Evolutionary conservation across 2,888 invertebrate species (phyloP), one percentile per base, ranked within the genome.

Genomic region (Zaprionus lineosus): DNA sequence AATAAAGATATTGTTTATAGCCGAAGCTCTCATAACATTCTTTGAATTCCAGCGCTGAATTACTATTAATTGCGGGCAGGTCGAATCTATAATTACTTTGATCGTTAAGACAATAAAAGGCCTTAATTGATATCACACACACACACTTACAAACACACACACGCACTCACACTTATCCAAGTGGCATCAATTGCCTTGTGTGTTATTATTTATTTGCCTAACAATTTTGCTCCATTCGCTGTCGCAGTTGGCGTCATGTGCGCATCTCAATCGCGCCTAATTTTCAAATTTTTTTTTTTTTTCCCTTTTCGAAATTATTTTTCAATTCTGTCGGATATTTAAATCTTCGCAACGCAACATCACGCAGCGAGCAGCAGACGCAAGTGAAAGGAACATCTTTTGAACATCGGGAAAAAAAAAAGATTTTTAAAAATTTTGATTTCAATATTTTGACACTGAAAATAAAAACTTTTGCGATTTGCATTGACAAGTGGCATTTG

Each of bases 1-100:
- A n/a, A n/a, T n/a, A n/a, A n/a, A n/a, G n/a, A n/a, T n/a, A n/a
- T n/a, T n/a, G n/a, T n/a, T n/a, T n/a, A n/a, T n/a, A n/a, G n/a
- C n/a, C n/a, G n/a, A n/a, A n/a, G n/a, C n/a, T n/a, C n/a, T n/a
- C n/a, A n/a, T n/a, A n/a, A 26, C 46, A 66, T 56, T 51, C 43
- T 26, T 18, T n/a, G n/a, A n/a, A n/a, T n/a, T n/a, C n/a, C n/a
- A n/a, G 15, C 6, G 19, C 33, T 46, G 46, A 36, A 50, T 39
- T 43, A 67, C n/a, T n/a, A n/a, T n/a, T n/a, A 61, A 51, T 62
- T 56, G 62, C 37, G 41, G 9, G n/a, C n/a, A n/a, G n/a, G n/a
- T n/a, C n/a, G n/a, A n/a, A n/a, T n/a, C n/a, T 34, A 36, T 62
- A 67, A 67, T 67, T 68, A 37, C 51, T 40, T 12, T 9, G 34